Percentiles rank a stretch among this genome's conserved stretches.
Conservation (phyloP, 2,113 vertebrate genomes). For the Megaceryle torquata region DNA sequence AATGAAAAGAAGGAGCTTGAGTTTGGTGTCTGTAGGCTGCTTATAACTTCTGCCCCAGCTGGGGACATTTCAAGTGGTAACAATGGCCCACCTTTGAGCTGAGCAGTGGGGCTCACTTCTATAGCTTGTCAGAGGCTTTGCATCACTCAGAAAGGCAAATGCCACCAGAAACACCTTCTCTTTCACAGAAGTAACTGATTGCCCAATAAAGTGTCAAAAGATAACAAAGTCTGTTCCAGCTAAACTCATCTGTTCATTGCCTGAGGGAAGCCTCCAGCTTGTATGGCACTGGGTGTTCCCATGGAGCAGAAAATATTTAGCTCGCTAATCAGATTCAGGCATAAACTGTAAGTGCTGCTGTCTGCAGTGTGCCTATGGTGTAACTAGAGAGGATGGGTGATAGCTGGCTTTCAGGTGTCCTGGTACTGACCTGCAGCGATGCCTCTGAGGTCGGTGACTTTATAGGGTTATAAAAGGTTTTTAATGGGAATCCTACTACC, state of each 20-base stretch:
- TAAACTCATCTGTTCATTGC: slow-evolving; percentile 52
- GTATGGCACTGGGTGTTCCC: neutral
- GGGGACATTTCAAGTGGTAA: neutral
- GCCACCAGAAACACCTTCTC: neutral
- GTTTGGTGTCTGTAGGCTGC: neutral
- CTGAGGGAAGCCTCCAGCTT: slow-evolving; percentile 56
- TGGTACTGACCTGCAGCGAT: neutral
- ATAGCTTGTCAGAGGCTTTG: neutral
- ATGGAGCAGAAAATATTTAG: neutral
- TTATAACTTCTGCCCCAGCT: neutral
- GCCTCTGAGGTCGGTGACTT: neutral
- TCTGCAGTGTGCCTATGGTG: neutral
- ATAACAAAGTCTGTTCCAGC: slow-evolving; percentile 37
- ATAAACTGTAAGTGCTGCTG: neutral
- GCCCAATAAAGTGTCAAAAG: slow-evolving; percentile 49
- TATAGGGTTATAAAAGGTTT: neutral
- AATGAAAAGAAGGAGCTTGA: neutral
- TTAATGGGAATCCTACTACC: fast-evolving
- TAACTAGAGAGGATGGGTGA: neutral
- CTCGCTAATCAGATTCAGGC: neutral
- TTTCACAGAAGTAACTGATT: slow-evolving; percentile 37
- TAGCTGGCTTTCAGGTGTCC: neutral
- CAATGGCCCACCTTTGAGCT: neutral
- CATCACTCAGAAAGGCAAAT: neutral
- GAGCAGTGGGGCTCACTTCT: neutral